These are phyloP conservation scores for Tenualosa thibaudeaui DNA, from an alignment of 2,797 vertebrate genomes.

Conservation along the genomic window DNA sequence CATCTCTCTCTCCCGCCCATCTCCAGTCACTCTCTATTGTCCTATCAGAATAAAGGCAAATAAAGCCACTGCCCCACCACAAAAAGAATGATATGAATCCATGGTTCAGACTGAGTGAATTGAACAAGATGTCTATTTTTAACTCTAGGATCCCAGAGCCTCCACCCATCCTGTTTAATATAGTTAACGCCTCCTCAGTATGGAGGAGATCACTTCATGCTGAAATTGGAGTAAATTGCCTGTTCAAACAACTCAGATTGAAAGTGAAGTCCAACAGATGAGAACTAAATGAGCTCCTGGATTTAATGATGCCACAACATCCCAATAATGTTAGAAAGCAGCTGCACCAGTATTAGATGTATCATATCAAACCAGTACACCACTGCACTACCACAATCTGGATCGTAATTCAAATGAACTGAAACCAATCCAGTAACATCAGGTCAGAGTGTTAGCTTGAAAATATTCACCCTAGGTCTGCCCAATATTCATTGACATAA, in stretches of 20 bases:
- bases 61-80: too few relatives aligned
- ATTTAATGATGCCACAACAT: conserved; percentile 37
- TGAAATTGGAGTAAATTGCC: background rate
- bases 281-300: conserved; percentile 43
- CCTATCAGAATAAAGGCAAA: too few relatives aligned
- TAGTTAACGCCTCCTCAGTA: conserved; percentile 46
- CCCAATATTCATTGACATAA: background rate
- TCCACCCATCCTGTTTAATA: conserved; percentile 23
- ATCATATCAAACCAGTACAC: background rate
- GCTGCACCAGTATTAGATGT: background rate
- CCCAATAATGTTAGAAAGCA: conserved; percentile 39
- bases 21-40: too few relatives aligned
- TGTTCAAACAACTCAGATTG: conserved; percentile 50
- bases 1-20: too few relatives aligned
- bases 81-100: background rate
- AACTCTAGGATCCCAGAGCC: background rate
- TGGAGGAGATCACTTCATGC: conserved; percentile 39
- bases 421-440: background rate
- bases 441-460: background rate
- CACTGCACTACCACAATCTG: background rate
- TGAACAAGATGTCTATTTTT: background rate
- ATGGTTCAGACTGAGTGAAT: background rate
- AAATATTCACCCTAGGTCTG: background rate
- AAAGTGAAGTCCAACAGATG: conserved; percentile 57
- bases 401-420: background rate